Base-by-base conservation (phyloP, 2,888 invertebrate genomes). In the Brenthis daphne region DNA sequence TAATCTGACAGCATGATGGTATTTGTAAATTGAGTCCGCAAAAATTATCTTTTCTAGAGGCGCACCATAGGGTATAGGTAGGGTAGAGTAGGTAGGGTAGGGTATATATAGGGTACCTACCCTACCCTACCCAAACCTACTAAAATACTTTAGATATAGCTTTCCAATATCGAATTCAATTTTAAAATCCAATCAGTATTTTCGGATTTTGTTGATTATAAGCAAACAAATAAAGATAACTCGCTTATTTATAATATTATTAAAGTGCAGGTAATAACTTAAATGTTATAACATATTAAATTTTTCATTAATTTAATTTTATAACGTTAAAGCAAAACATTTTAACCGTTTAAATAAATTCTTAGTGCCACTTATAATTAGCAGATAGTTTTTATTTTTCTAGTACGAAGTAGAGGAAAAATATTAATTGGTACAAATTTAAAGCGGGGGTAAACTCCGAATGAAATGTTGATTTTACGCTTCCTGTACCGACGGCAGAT, bases 381-480 rank as follows among this genome's bases (percentile, higher is more conserved):
- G 78, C 68, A 72, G 68, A 74, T 74, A 74, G 78, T 77, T 73
- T 69, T 74, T 73, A 75, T 73, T 71, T 74, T 67, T 70, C 68
- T 63, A 77, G 43, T 48, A 48, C 8, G 6, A 77, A 79, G 77
- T 74, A 75, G 79, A 80, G 79, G 78, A 82, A 85, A 84, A 84
- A 82, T 83, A 85, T 85, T 82, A 86, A 85, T 82, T 85, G 85
- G 85, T 81, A 83, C 79, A 81, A 85, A 85, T 86, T 87, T 82
- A 79, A 81, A 83, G 80, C 81, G 77, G 73, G 76, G 81, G 78
- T 81, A 74, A 76, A 76, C 74, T 77, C 69, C 79, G 82, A 87
- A 86, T 85, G 84, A 87, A 86, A 87, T 85, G 88, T 88, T 89
- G 86, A 89, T 87, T 89, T 87, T 85, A 83, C 83, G 64, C 69